A percentile compares a stretch with the other conserved stretches of the same genome.
Conservation (phyloP, 23 tunicate species). For the Botrylloides violaceus region DNA sequence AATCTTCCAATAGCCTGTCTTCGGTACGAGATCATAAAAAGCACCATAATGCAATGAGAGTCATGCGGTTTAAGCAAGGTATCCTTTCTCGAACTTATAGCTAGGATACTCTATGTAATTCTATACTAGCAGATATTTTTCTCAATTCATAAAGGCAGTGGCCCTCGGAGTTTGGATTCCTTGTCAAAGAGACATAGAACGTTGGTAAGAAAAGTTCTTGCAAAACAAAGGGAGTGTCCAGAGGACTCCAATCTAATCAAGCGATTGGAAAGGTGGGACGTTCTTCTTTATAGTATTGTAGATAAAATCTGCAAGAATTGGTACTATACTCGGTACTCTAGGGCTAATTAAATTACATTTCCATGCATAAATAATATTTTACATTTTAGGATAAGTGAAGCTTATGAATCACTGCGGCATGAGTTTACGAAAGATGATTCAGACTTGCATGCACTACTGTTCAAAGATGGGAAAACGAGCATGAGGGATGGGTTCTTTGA, state of each 20-base stretch:
- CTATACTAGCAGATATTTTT: background rate
- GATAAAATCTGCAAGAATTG: no score
- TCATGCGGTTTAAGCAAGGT: conserved; percentile 51
- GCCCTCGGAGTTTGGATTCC: conserved; percentile 8
- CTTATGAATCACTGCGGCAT: background rate
- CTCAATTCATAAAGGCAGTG: background rate
- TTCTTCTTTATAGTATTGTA: no score
- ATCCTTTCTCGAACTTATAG: background rate
- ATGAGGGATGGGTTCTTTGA: conserved; percentile 21
- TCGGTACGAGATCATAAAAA: conserved; percentile 28
- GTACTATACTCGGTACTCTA: no score
- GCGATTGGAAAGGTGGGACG: conserved; percentile 11
- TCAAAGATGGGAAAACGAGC: conserved; percentile 8
- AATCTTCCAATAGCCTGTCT: conserved; percentile 15
- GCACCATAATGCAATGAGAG: conserved; percentile 54
- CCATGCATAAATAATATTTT: no score
- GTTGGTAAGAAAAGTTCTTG: background rate
- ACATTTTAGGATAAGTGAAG: background rate
- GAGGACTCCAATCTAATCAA: conserved; percentile 1
- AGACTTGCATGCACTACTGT: background rate
- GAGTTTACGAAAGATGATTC: conserved; percentile 11
- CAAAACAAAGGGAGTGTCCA: background rate
- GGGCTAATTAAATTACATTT: no score
- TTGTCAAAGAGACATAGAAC: conserved; percentile 14
- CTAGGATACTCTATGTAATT: background rate